Base-by-base conservation (phyloP, 1,140 invertebrate genomes). In the Zaprionus inermis region DNA sequence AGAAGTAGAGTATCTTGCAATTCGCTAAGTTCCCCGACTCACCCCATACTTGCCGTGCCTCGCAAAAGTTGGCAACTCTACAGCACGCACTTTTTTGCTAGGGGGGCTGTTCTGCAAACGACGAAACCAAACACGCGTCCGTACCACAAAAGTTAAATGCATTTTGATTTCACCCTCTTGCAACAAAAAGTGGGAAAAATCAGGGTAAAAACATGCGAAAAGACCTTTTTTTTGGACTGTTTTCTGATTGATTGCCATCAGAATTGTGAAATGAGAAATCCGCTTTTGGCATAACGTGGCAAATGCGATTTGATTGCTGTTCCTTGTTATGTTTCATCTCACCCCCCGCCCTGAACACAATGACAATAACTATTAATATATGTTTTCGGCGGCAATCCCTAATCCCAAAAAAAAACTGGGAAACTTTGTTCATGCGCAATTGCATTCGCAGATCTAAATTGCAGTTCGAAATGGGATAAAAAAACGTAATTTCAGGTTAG, bases 101-200 rank as follows among this genome's bases (percentile, higher is more conserved):
- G 67, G 72, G 82, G 76, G 68, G 65, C 80, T 72, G 81, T 64
- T 46, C 56, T 28, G 18, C 36, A 51, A 51, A 20, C 60, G 44
- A 52, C n/a, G n/a, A n/a, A 36, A 60, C 66, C 68, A 24, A 46
- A 51, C 49, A 36, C 65, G 60, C 61, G 61, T 36, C 24, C 63
- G 69, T 65, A 80, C 81, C 85, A 81, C 84, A 89, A 64, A 89
- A 81, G 85, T 89, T 89, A 89, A 89, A 89, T 81, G 81, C 84
- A 81, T 56, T 88, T 84, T 89, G 82, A 89, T 88, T 89, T 83
- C 84, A 83, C 72, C 77, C 79, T 66, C 52, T 7, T 69, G 52
- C 59, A 67, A 57, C 44, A 46, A 22, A 60, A 76, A 49, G 60
- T 24, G n/a, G 36, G 44, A 68, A 64, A 69, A 79, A 67, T 63